Percentiles rank a stretch among this genome's conserved stretches.
Conservation (phyloP, 2,888 invertebrate species). For the Drosophila antonietae region DNA sequence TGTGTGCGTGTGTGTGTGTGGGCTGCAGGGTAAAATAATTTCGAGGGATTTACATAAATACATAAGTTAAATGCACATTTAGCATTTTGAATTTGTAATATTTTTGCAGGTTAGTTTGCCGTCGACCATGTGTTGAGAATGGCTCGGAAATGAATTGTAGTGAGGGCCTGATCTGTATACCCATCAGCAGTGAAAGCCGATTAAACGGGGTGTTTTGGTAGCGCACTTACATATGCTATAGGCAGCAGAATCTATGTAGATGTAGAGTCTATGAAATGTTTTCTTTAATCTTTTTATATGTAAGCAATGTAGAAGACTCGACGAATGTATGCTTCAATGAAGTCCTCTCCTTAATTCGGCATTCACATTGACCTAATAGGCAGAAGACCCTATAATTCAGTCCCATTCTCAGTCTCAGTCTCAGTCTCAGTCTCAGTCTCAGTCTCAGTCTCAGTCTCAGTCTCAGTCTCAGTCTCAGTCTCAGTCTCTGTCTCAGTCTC, state of each 20-base stretch:
- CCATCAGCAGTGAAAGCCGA: background rate
- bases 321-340: background rate
- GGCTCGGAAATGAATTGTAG: constrained; percentile 30
- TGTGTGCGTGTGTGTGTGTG: constrained; percentile 21
- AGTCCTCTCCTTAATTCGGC: no score
- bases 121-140: constrained; percentile 54
- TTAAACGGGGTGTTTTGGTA: background rate
- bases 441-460: no score
- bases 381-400: no score
- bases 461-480: no score
- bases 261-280: background rate
- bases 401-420: no score
- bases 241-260: background rate
- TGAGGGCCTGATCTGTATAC: constrained; percentile 44
- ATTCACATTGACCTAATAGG: no score
- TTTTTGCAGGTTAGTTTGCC: constrained; percentile 66
- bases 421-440: no score
- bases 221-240: background rate
- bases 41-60: constrained; percentile 82
- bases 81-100: constrained; percentile 82
- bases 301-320: background rate
- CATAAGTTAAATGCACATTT: constrained; percentile 82
- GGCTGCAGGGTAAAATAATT: constrained; percentile 68
- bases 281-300: background rate
- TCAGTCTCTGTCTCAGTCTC: no score